Conservation (phyloP, 1,140 invertebrate species). For the Muscidifurax raptorellus region DNA sequence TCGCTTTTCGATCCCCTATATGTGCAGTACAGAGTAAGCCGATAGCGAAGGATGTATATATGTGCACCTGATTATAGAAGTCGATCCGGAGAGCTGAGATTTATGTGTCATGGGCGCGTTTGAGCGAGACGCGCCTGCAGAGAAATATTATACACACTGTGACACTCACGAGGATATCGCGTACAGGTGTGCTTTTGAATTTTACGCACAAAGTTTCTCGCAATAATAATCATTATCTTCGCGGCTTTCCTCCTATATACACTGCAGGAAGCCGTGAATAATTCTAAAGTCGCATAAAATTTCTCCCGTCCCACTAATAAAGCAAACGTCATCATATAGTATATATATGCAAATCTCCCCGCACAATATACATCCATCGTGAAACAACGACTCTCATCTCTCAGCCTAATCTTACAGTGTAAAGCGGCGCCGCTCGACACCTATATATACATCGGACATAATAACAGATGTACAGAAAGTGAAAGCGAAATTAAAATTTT, state of each 20-base stretch:
- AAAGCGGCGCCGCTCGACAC: not conserved
- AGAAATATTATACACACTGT: no score
- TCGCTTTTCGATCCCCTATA: not conserved
- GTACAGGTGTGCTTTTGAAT: not conserved
- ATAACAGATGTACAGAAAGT: not conserved
- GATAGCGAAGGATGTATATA: not conserved
- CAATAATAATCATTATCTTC: not conserved
- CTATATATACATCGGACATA: not conserved
- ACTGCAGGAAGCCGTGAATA: not conserved
- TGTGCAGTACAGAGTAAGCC: no score
- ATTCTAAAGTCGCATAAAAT: not conserved
- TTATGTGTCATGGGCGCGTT: not conserved
- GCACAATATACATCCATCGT: not conserved
- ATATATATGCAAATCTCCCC: not conserved
- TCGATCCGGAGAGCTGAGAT: not conserved
- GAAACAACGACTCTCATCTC: not conserved
- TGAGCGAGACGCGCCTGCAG: not conserved
- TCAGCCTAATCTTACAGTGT: not conserved
- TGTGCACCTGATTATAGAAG: not conserved
- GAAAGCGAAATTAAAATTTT: not conserved
- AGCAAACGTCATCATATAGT: no score
- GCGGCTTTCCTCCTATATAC: no score
- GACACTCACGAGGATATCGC: not conserved
- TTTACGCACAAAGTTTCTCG: not conserved
- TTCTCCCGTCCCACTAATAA: slow-evolving; percentile 1